Conservation (phyloP, 2,113 vertebrate genomes). For the Dromiciops gliroides region DNA sequence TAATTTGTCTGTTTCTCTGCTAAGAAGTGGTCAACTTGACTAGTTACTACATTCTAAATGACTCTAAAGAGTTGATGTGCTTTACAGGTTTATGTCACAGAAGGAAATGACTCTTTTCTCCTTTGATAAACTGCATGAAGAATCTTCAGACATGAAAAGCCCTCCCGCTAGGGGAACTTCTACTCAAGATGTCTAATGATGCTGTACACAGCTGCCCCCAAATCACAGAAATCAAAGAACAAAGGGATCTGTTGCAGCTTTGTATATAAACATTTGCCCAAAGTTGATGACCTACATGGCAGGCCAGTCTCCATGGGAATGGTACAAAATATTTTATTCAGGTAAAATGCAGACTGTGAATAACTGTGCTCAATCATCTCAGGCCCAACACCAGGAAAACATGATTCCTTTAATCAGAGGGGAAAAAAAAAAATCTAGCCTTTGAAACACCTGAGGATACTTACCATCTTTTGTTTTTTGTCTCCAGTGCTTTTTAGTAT, state of each 20-base stretch:
- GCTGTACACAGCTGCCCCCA: background rate
- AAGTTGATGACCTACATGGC: background rate
- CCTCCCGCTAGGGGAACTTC: conserved; percentile 6
- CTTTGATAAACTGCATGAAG: background rate
- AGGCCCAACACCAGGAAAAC: conserved; percentile 43
- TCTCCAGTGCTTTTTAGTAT: background rate
- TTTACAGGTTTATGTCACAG: background rate
- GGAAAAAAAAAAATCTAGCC: too few relatives aligned
- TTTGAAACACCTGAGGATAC: background rate
- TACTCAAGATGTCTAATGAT: conserved; percentile 30
- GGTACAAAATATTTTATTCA: conserved; percentile 3
- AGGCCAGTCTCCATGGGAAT: background rate
- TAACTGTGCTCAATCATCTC: conserved; percentile 8
- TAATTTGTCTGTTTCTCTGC: conserved; percentile 9
- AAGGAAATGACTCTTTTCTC: conserved; percentile 31
- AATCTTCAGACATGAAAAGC: background rate
- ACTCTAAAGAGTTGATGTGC: conserved; percentile 30
- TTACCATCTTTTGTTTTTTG: background rate
- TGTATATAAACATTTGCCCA: conserved; percentile 25
- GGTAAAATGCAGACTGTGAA: conserved; percentile 7
- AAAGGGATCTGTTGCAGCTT: conserved; percentile 36
- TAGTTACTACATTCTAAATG: conserved; percentile 37
- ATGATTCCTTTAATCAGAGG: background rate
- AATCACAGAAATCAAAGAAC: conserved; percentile 49
- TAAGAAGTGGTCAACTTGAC: background rate